Conservation (phyloP, 2,888 invertebrate genomes). For the Psylliodes chrysocephalus region DNA sequence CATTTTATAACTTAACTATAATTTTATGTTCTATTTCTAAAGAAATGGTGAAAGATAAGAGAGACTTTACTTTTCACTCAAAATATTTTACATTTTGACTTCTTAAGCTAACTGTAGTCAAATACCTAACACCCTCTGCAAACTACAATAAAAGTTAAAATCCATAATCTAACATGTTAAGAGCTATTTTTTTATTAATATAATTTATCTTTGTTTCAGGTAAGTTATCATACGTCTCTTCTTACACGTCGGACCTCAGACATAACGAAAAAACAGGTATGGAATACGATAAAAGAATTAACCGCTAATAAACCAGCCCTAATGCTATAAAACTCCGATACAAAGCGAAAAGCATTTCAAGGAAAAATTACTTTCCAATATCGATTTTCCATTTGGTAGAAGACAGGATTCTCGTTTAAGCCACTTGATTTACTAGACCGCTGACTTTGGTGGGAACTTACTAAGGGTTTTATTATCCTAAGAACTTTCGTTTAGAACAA, state of each 20-base stretch:
- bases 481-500: constrained; percentile 33
- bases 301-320: constrained; percentile 14
- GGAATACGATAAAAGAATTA: constrained; percentile 22
- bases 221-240: background rate
- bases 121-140: too few species aligned
- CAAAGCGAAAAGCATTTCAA: constrained; percentile 37
- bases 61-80: too few species aligned
- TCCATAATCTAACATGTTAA: too few species aligned
- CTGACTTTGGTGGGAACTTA: constrained; percentile 28
- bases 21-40: too few species aligned
- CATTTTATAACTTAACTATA: too few species aligned
- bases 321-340: constrained; percentile 23
- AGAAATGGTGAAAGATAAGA: too few species aligned
- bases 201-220: background rate
- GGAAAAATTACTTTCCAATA: constrained; percentile 68
- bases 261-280: background rate
- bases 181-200: background rate
- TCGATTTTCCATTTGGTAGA: constrained; percentile 59
- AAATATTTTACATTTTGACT: too few species aligned
- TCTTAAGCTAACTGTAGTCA: too few species aligned
- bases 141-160: too few species aligned
- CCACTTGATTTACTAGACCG: constrained; percentile 55
- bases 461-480: constrained; percentile 32
- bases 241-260: background rate
- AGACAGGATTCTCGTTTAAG: constrained; percentile 47